Conservation (phyloP, 2,797 vertebrate species). For the Leptodactylus fallax region DNA sequence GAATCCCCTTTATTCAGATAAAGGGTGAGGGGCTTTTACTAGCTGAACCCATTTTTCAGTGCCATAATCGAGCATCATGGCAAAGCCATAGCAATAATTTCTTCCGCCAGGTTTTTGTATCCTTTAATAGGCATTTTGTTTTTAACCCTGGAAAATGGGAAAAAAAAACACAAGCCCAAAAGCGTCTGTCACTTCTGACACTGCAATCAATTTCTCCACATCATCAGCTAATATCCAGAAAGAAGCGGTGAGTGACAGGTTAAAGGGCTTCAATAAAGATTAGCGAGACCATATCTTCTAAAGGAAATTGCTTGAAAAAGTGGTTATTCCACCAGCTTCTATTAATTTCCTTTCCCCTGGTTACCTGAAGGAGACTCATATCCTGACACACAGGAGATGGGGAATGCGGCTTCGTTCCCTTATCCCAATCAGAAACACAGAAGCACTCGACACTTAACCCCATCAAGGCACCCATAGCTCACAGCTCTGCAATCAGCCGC, state of each 20-base stretch:
- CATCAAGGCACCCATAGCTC: conserved; percentile 31
- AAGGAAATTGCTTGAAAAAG: conserved; percentile 85
- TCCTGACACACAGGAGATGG: conserved; percentile 75
- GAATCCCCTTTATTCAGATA: neutral
- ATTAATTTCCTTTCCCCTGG: conserved; percentile 81
- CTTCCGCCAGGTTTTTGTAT: neutral
- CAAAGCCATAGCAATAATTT: neutral
- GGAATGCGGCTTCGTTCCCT: conserved; percentile 77
- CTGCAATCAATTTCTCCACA: conserved; percentile 64
- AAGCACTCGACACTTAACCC: conserved; percentile 61
- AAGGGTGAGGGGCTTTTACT: neutral
- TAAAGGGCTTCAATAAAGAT: conserved; percentile 86
- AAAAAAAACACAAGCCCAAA: neutral
- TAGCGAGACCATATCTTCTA: conserved; percentile 81
- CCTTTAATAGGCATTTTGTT: neutral
- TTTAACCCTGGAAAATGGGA: neutral
- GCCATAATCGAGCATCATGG: too few relatives aligned
- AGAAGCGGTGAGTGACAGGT: conserved; percentile 80
- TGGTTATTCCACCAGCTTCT: conserved; percentile 82
- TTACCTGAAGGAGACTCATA: conserved; percentile 81
- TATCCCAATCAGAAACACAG: conserved; percentile 77
- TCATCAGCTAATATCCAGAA: conserved; percentile 65
- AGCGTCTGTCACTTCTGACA: conserved; percentile 43
- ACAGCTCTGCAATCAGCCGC: conserved; percentile 41
- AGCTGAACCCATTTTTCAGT: neutral